Percentiles rank a stretch among this genome's conserved stretches.
Evolutionary conservation across 2,888 invertebrate genomes (phyloP).

Genomic region (Parthenolecanium corni): DNA sequence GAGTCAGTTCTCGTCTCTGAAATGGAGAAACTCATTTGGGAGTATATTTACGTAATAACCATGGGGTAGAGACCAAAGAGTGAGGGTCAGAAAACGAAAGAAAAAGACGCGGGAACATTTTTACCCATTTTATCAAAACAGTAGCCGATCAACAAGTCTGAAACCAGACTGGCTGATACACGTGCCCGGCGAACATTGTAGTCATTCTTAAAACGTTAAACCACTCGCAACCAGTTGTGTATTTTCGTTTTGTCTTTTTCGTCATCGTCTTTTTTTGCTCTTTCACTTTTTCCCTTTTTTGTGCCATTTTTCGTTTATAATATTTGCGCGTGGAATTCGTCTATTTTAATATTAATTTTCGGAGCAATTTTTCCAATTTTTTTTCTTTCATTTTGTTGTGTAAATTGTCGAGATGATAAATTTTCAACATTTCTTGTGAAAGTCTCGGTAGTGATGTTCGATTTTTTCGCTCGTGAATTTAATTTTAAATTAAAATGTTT

Average conservation of each 20-base stretch:
- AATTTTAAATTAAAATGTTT: background rate
- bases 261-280: background rate
- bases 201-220: conserved; percentile 25
- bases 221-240: conserved; percentile 20
- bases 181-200: conserved; percentile 26
- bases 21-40: background rate
- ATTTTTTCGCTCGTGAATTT: too few species aligned
- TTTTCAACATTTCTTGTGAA: too few species aligned
- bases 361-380: too few species aligned
- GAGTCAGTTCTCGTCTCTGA: background rate
- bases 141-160: conserved; percentile 25
- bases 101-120: conserved; percentile 13
- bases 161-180: conserved; percentile 19
- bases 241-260: conserved; percentile 2
- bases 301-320: background rate
- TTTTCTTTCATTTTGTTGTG: too few species aligned
- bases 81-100: background rate
- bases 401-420: too few species aligned
- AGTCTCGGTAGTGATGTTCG: too few species aligned
- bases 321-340: background rate
- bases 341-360: too few species aligned
- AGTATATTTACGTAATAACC: background rate
- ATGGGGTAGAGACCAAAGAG: background rate
- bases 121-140: conserved; percentile 19
- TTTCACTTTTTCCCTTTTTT: background rate